Conservation (phyloP, 2,113 vertebrate species). For the Sus scrofa region DNA sequence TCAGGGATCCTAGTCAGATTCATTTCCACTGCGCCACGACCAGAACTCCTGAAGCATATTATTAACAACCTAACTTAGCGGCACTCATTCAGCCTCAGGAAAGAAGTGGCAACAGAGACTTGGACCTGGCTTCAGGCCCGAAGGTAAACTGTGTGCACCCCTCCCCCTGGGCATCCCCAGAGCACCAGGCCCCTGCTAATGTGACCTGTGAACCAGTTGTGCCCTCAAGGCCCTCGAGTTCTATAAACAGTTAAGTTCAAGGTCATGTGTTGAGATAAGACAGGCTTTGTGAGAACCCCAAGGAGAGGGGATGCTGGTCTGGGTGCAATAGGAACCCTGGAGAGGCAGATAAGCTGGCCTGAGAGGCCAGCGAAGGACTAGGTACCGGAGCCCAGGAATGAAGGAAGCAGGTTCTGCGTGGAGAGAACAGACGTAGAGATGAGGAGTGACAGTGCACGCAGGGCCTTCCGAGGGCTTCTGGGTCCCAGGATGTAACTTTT, state of each 20-base stretch:
- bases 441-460: too few species aligned
- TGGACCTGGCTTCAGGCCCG: not conserved
- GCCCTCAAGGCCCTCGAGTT: not conserved
- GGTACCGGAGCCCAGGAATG: not conserved
- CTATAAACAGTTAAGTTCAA: not conserved
- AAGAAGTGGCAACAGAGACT: not conserved
- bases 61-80: too few species aligned
- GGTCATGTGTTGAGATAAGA: not conserved
- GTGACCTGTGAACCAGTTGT: not conserved
- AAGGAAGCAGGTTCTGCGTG: not conserved
- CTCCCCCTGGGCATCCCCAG: not conserved
- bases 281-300: not conserved
- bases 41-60: not conserved
- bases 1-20: too few species aligned
- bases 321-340: not conserved
- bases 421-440: rapidly evolving
- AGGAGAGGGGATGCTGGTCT: not conserved
- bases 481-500: not conserved
- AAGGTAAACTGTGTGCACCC: not conserved
- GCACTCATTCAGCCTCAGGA: not conserved
- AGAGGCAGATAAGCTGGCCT: not conserved
- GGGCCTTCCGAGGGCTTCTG: not conserved
- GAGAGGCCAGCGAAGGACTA: not conserved
- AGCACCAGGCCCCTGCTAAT: not conserved
- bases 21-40: too few species aligned